A percentile compares a stretch with the other conserved stretches of the same genome.
Evolutionary conservation across 2,797 vertebrate genomes (phyloP).

Genomic region (Rhadinocentrus ornatus): DNA sequence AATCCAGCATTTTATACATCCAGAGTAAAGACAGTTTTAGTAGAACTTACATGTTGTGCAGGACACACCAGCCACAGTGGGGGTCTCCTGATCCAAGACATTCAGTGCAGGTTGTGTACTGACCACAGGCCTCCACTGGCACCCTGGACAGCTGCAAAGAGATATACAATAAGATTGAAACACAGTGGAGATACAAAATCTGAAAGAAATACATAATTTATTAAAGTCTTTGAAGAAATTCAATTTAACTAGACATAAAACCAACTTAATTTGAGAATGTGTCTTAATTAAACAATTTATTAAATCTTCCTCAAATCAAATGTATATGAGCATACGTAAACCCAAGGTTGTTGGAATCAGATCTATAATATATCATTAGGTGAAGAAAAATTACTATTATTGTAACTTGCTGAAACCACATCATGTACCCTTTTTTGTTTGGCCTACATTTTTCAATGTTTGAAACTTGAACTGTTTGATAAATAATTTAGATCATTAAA

Average conservation of each 20-base stretch:
- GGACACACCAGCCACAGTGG: constrained; percentile 98
- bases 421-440: too few relatives aligned
- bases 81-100: constrained; percentile 94
- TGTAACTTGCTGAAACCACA: too few relatives aligned
- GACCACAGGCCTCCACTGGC: constrained; percentile 93
- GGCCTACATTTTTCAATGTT: too few relatives aligned
- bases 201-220: not conserved
- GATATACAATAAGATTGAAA: constrained; percentile 26
- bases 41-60: constrained; percentile 94
- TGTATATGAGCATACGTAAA: not conserved
- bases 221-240: not conserved
- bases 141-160: constrained; percentile 89
- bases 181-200: not conserved
- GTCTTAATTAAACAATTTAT: not conserved
- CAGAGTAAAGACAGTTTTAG: not conserved
- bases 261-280: not conserved
- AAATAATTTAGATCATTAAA: not conserved
- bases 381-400: too few relatives aligned
- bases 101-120: constrained; percentile 90
- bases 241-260: not conserved
- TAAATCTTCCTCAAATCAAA: not conserved
- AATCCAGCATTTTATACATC: constrained; percentile 3
- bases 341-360: too few relatives aligned
- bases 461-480: too few relatives aligned
- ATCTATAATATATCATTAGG: too few relatives aligned